Evolutionary conservation across 2,113 vertebrate species (phyloP), one percentile per base, ranked within the genome.

Genomic region (Datnioides undecimradiatus): DNA sequence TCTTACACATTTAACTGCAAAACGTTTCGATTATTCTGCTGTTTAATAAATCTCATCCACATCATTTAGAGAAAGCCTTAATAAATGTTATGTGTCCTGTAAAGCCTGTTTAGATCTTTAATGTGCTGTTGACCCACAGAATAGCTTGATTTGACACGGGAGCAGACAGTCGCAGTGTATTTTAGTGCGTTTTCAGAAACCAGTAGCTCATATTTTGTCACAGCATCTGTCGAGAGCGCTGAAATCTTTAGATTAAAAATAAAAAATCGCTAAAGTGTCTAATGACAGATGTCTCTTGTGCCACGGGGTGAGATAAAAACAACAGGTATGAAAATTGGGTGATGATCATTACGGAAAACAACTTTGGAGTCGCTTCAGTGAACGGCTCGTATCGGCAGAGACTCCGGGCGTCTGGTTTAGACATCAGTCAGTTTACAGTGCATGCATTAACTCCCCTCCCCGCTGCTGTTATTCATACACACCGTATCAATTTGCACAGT

Each of bases 81-180:
- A n/a, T n/a, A n/a, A n/a, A n/a, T 67, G 38, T 36, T 69, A 31
- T 7, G 17, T 10, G 64, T n/a, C 51, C 70, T 51, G 34, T 43
- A 41, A 74, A 63, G 27, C 25, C 38, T 19, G 31, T 60, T 73
- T 62, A 58, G 6, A 71, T 75, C 43, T 76, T 66, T 70, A 59
- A 51, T 52, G 51, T 46, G 31, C 65, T 38, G 34, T 31, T 36
- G 6, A n/a, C 25, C 38, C 19, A 60, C 7, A 52, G 60, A 63
- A 48, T 73, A 55, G 54, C 23, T 55, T 76, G 8, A 80, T 84
- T 29, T 66, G 73, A 67, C 46, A 55, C 43, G 66, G 66, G 59
- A 71, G 69, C 43, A 41, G 57, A 62, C 10, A 51, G 19, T 45
- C 58, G 2, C 9, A 59, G 21, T 40, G 76, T 29, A 36, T 57